phyloP scores from a whole-genome alignment of 2,888 invertebrate genomes.

The Trachelus tabidus region DNA sequence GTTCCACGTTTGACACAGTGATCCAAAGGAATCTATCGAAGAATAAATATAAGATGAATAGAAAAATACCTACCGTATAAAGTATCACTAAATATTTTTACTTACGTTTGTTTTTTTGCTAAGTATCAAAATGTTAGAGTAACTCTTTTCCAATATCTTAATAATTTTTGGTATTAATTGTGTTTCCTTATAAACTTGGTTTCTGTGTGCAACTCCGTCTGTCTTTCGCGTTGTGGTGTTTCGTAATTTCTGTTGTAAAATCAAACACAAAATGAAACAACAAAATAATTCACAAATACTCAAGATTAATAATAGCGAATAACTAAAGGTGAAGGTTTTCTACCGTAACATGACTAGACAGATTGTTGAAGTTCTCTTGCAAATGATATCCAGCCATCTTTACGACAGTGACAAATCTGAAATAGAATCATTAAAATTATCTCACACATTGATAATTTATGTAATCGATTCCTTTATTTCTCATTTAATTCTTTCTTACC shows the following conservation, averaged over 20 bases:
- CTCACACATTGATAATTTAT: not conserved
- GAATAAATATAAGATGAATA: not conserved
- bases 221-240: conserved; percentile 57
- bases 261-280: not conserved
- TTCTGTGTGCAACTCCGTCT: conserved; percentile 65
- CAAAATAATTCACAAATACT: not conserved
- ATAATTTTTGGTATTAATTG: conserved; percentile 75
- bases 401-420: conserved; percentile 70
- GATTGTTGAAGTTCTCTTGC: conserved; percentile 69
- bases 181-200: conserved; percentile 72
- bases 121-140: conserved; percentile 71
- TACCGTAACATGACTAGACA: conserved; percentile 72
- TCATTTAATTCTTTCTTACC: conserved; percentile 57
- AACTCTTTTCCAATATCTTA: conserved; percentile 74
- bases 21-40: conserved; percentile 51
- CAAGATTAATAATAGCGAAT: not conserved
- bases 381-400: conserved; percentile 73
- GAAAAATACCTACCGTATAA: not conserved
- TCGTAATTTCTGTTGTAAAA: conserved; percentile 22
- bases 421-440: conserved; percentile 15
- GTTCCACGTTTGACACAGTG: conserved; percentile 73
- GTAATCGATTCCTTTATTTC: not conserved
- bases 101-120: conserved; percentile 72
- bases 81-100: conserved; percentile 7
- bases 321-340: not conserved